Evolutionary conservation across 1,140 invertebrate species (phyloP).

Genomic region (Anastrepha ludens): DNA sequence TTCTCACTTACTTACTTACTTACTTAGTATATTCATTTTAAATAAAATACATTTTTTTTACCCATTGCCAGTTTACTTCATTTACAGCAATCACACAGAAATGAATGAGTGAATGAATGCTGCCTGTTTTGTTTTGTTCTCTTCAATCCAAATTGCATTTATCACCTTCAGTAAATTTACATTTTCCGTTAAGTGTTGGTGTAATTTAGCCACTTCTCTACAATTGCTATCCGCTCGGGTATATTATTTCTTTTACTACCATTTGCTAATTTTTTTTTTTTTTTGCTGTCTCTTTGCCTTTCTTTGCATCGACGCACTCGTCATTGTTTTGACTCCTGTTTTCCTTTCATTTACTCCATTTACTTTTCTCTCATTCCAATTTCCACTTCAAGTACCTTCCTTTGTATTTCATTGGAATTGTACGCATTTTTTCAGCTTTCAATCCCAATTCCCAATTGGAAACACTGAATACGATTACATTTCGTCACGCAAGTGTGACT

Average conservation of each 20-base stretch:
- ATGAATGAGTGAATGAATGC: background rate
- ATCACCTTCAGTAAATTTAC: background rate
- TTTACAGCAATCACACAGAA: background rate
- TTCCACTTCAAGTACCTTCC: constrained; percentile 12
- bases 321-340: background rate
- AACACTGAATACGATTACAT: background rate
- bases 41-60: no score
- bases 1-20: no score
- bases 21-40: no score
- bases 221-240: background rate
- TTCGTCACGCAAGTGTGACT: constrained; percentile 27
- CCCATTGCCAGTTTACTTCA: background rate
- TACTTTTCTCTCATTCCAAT: background rate
- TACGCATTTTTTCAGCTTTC: constrained; percentile 31
- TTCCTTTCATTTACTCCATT: constrained; percentile 16
- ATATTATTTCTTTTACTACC: background rate
- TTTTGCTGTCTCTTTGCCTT: background rate
- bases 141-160: background rate
- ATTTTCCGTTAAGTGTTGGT: background rate
- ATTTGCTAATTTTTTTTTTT: background rate
- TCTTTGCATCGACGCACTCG: no score
- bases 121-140: background rate
- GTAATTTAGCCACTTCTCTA: constrained; percentile 14
- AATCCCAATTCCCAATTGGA: constrained; percentile 41
- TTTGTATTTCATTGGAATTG: background rate